A percentile compares a stretch with the other conserved stretches of the same genome.
These are phyloP conservation scores for Chrysochloris asiatica DNA, from an alignment of 2,113 vertebrate species.

Conservation along the genomic window DNA sequence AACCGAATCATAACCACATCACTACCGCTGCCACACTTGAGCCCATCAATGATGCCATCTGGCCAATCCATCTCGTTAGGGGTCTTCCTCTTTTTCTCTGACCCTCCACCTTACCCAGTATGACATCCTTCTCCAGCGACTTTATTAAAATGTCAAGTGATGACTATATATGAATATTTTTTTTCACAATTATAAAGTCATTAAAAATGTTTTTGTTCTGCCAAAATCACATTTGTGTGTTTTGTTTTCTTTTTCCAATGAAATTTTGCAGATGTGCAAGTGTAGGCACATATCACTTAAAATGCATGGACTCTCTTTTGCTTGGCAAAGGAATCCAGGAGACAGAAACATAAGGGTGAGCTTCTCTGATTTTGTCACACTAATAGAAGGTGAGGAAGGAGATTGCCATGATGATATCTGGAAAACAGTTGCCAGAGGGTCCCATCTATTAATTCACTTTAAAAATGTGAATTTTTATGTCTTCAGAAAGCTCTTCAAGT, in stretches of 20 bases:
- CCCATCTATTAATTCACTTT: conserved; percentile 40
- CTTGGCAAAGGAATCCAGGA: background rate
- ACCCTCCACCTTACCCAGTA: no score
- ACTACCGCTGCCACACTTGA: no score
- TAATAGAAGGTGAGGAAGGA: conserved; percentile 15
- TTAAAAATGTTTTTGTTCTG: conserved; percentile 52
- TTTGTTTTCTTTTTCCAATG: conserved; percentile 28
- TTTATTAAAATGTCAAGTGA: conserved; percentile 48
- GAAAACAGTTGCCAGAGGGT: conserved; percentile 39
- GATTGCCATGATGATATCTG: no score
- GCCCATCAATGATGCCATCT: no score
- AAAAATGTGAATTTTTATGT: conserved; percentile 26
- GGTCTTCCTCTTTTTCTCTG: no score
- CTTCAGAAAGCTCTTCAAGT: conserved; percentile 3
- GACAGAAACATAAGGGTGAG: background rate
- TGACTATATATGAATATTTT: background rate
- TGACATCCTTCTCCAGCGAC: no score
- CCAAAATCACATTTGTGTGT: background rate
- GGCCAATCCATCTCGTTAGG: no score
- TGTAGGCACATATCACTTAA: conserved; percentile 11
- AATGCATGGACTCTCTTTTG: background rate
- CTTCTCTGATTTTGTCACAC: conserved; percentile 26
- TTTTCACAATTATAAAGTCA: background rate
- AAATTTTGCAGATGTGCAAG: background rate
- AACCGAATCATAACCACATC: no score